Evolutionary conservation across 1,140 invertebrate genomes (phyloP).

Genomic region (Lepidurus apus): DNA sequence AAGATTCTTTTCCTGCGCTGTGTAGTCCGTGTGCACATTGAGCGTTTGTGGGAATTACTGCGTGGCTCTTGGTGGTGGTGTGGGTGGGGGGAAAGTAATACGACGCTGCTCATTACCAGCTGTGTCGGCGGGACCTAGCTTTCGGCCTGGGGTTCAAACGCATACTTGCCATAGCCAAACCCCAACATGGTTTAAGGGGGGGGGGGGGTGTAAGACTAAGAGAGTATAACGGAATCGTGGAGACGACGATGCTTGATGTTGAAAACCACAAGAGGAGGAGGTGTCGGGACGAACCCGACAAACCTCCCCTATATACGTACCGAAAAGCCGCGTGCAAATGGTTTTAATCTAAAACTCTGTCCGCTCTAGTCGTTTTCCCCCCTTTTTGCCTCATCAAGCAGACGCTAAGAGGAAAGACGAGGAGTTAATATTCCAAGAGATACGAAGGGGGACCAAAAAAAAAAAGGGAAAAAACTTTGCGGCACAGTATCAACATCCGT

Average conservation of each 20-base stretch:
- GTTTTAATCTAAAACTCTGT: conserved; percentile 22
- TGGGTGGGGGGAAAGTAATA: conserved; percentile 17
- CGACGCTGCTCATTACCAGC: conserved; percentile 20
- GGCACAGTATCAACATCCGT: conserved; percentile 10
- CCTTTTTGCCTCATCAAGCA: conserved; percentile 20
- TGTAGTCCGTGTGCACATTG: conserved; percentile 3
- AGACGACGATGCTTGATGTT: background rate
- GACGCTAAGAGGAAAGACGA: conserved; percentile 18
- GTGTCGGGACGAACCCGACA: background rate
- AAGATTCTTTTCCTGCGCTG: background rate
- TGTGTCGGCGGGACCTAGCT: conserved; percentile 16
- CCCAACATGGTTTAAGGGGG: background rate
- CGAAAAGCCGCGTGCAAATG: conserved; percentile 9
- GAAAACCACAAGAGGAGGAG: background rate
- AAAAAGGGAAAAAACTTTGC: conserved; percentile 15
- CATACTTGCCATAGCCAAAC: background rate
- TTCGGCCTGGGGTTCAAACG: conserved; percentile 18
- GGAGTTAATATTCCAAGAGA: conserved; percentile 15
- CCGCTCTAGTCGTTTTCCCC: background rate
- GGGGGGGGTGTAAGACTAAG: background rate
- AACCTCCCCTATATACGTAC: conserved; percentile 4
- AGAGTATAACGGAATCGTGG: conserved; percentile 12
- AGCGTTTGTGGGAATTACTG: conserved; percentile 6
- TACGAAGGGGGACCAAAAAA: background rate
- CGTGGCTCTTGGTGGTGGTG: background rate